Evolutionary conservation across 2,113 vertebrate genomes (phyloP).

Genomic region (Thryonomys swinderianus): DNA sequence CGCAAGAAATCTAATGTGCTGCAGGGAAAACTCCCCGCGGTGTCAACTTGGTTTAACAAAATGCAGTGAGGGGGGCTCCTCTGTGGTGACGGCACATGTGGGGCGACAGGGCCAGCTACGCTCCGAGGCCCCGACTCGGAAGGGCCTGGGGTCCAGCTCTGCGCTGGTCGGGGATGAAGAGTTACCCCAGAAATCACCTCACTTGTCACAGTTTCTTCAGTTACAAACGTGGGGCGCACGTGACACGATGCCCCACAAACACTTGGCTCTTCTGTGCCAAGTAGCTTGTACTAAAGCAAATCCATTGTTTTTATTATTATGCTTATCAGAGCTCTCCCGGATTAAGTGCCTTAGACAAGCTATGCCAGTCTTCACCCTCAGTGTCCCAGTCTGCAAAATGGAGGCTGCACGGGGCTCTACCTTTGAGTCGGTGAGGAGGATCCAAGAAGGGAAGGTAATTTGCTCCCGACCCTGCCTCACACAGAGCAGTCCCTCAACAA

Average conservation of each 20-base stretch:
- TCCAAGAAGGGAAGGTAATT: neutral
- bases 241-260: neutral
- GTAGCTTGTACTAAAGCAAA: neutral
- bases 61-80: neutral
- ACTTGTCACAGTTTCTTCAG: neutral
- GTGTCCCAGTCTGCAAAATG: neutral
- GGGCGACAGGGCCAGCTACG: neutral
- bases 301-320: neutral
- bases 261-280: neutral
- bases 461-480: neutral
- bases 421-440: neutral
- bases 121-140: neutral
- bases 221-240: neutral
- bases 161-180: neutral
- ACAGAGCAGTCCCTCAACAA: neutral
- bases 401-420: neutral
- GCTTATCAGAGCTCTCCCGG: neutral
- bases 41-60: constrained; percentile 37
- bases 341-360: neutral
- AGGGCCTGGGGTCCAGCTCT: neutral
- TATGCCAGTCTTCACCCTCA: neutral
- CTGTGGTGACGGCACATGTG: neutral
- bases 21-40: constrained; percentile 17
- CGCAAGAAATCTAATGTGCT: neutral
- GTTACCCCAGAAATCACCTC: neutral